Evolutionary conservation across 2,113 vertebrate genomes (phyloP).

Genomic region (Excalfactoria chinensis): DNA sequence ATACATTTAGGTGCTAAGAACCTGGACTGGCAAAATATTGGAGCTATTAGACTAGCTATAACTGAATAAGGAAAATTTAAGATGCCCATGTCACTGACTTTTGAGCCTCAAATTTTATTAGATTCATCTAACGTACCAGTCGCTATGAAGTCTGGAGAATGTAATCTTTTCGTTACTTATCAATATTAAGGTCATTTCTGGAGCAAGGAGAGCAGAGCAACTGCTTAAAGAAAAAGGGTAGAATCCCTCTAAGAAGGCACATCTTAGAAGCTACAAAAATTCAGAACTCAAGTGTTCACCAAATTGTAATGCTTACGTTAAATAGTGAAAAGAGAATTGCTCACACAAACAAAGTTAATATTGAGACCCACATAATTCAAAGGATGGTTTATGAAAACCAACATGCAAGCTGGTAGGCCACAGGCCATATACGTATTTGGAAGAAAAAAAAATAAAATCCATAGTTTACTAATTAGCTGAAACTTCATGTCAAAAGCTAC

Average conservation of each 20-base stretch:
- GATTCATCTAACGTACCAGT: not conserved
- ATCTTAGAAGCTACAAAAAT: not conserved
- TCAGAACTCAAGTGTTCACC: not conserved
- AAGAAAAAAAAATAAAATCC: not conserved
- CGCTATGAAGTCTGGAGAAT: not conserved
- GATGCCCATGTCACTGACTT: not conserved
- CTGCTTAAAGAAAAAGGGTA: fast-evolving
- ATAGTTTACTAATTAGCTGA: not conserved
- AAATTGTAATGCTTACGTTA: not conserved
- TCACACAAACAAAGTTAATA: not conserved
- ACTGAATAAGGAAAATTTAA: not conserved
- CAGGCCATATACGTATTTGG: fast-evolving
- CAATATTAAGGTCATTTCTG: not conserved
- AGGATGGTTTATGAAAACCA: not conserved
- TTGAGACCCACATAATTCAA: not conserved
- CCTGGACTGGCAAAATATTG: not conserved
- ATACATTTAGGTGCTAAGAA: not conserved
- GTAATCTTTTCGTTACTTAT: not conserved
- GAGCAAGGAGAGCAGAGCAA: not conserved
- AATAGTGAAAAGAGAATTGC: not conserved
- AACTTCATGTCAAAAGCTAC: not conserved
- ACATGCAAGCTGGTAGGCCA: not conserved
- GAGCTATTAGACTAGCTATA: not conserved
- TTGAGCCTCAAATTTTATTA: not conserved
- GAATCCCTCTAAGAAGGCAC: not conserved